A percentile compares a stretch with the other conserved stretches of the same genome.
phyloP scores from a whole-genome alignment of 1,140 invertebrate species.

The Ceratina japonica region DNA sequence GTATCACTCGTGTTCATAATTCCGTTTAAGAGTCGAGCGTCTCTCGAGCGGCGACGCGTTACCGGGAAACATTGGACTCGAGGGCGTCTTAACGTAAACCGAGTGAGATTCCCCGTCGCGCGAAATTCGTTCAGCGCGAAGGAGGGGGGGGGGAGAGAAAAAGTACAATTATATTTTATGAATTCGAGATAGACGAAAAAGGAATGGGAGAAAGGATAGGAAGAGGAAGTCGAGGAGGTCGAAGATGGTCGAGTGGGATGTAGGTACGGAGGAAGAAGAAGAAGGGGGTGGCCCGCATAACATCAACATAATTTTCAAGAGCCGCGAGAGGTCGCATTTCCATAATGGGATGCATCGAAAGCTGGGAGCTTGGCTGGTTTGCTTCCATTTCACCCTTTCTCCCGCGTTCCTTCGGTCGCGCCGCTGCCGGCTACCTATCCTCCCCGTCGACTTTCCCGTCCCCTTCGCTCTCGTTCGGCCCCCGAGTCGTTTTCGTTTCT shows the following conservation, averaged over 20 bases:
- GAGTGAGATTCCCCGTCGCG: neutral
- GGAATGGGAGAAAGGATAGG: slow-evolving; percentile 39
- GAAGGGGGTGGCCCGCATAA: slow-evolving; percentile 63
- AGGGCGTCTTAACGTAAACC: neutral
- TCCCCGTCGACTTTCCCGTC: slow-evolving; percentile 18
- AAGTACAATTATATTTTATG: slow-evolving; percentile 73
- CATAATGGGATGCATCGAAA: slow-evolving; percentile 77
- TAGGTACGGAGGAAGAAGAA: slow-evolving; percentile 29
- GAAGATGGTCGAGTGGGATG: slow-evolving; percentile 21
- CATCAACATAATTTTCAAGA: slow-evolving; percentile 77
- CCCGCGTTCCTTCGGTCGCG: slow-evolving; percentile 13
- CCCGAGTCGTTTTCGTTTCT: neutral
- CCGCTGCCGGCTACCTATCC: slow-evolving; percentile 27
- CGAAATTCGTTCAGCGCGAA: neutral
- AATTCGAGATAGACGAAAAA: slow-evolving; percentile 71
- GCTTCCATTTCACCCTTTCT: slow-evolving; percentile 48
- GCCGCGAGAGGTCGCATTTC: slow-evolving; percentile 72
- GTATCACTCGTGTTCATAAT: slow-evolving; percentile 47
- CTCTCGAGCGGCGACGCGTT: neutral
- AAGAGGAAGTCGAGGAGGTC: slow-evolving; percentile 20
- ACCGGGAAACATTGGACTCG: slow-evolving; percentile 8
- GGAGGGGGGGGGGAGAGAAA: slow-evolving; percentile 7
- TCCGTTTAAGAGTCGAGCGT: slow-evolving; percentile 45
- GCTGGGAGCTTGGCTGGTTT: slow-evolving; percentile 57
- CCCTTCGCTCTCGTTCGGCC: slow-evolving; percentile 16